Evolutionary conservation across 2,797 vertebrate genomes (phyloP), one percentile per base, ranked within the genome.

Genomic region (Helostoma temminkii): DNA sequence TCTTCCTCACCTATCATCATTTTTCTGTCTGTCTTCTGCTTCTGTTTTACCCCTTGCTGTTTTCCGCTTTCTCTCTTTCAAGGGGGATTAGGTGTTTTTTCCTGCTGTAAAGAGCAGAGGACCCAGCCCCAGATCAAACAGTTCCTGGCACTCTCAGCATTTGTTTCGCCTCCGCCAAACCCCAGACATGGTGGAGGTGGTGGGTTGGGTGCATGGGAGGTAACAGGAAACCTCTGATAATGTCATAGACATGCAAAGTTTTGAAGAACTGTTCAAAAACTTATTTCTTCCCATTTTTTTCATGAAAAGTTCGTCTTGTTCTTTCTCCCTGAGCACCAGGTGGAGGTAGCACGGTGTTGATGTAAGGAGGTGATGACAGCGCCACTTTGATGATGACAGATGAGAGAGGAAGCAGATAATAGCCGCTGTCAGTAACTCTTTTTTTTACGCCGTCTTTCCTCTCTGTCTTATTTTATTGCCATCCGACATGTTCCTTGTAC

Each of bases 341-440:
- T 78, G 63, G 65, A 43, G 56, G 36, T 42, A 19, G 42, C 15
- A 9, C n/a, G 49, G 66, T 58, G 67, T 70, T 65, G 81, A 78
- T 71, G 78, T 39, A 66, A 63, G 71, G 50, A 82, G 77, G 60
- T 58, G 54, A 58, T 80, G 88, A 75, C 80, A 85, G 71, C 25
- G 0, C 18, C 3, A 30, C 79, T 81, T 71, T 78, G 74, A 79
- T 81, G 80, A 73, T 87, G 85, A 88, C 82, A 84, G 62, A 88
- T 77, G 81, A 80, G 69, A 53, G 60, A 57, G 59, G 74, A 74
- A 70, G 46, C 9, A 50, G 77, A 83, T 89, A 85, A 89, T 76
- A 66, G 75, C 69, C 25, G 32, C 80, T 79, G 84, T 88, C 84
- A 72, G 47, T 70, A 58, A 75, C 81, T 74, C 60, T 46, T 36